Evolutionary conservation across 2,113 vertebrate genomes (phyloP), one percentile per base, ranked within the genome.

Genomic region (Burhinus oedicnemus): DNA sequence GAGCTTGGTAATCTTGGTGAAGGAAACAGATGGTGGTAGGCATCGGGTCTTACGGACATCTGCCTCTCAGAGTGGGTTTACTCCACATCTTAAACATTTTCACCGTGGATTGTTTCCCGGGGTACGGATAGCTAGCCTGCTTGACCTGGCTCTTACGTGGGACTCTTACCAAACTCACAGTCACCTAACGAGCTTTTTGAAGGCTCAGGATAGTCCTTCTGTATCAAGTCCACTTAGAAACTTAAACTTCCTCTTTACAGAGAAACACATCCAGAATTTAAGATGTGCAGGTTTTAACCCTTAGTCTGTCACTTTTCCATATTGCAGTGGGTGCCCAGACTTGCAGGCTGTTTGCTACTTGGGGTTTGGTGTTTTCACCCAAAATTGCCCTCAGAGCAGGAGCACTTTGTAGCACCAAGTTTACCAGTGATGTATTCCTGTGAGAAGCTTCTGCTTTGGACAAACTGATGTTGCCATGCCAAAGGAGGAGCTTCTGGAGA

Each of bases 391-490:
- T 27, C 36, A 6, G 40, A 68, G 58, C 6, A 27, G 45, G 29
- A 44, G 25, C 51, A 51, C 49, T 51, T 51, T 51, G 22, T 51
- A 51, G 25, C n/a, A 64, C 34, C 6, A 40, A 5, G 29, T 19
- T 66, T 42, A 52, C 11, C 5, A 27, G 34, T 12, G 71, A 36
- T 34, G 8, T 15, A 8, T 78, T 89, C 15, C 19, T 29, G 12
- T 51, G 70, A 75, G 82, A 79, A 79, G 12, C 27, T 86, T 51
- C 68, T 62, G 15, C 49, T 82, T 71, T 45, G 78, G 51, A 17
- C 16, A 45, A 27, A 15, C 2, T 3, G 18, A 9, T 51, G 42
- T 60, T 58, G 80, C 76, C 6, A 1, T 25, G 14, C 14, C 0
- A 1, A 49, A 83, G 38, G 12, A 84, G 44, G 32, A 55, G 52